Evolutionary conservation across 2,888 invertebrate genomes (phyloP), one percentile per base, ranked within the genome.

Genomic region (Leistus spinibarbis): DNA sequence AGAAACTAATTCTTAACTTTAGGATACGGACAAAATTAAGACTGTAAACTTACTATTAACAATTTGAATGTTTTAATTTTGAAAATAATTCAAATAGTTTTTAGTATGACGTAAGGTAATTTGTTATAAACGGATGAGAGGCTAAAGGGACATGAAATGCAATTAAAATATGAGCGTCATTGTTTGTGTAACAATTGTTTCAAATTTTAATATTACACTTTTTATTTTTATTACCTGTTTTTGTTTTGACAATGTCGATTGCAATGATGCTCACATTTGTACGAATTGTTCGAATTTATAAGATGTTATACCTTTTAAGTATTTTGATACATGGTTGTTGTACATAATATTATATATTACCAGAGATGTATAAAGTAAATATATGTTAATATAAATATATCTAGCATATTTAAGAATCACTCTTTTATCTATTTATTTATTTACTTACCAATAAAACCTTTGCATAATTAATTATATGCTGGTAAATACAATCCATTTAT

Each of bases 361-460:
- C 81, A 82, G 81, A 83, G 80, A 80, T 84, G 83, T 83, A 83
- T 81, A 82, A 81, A 82, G 80, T 83, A 82, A 82, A 82, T 83
- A 82, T 83, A 82, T 83, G 82, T 83, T 82, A 83, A 81, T 81
- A 81, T 81, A 81, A 81, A 74, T 74, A 75, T 75, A 69, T 68
- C 69, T 69, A 75, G 63, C 27, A 66, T 71, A 64, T 73, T 67
- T 73, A 73, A 73, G 73, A 53, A 23, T 60, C 23, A 54, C 27
- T 71, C 5, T 64, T 65, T 16, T 16, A 56, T 64, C 65, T 64
- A 54, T 19, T 60, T 60, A 60, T 60, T 60, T 60, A 19, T 17
- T 3, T 60, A 60, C 4, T n/a, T n/a, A n/a, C n/a, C n/a, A n/a
- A n/a, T n/a, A n/a, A n/a, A n/a, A n/a, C n/a, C n/a, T n/a, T n/a